Evolutionary conservation across 2,888 invertebrate species (phyloP), one percentile per base, ranked within the genome.

Genomic region (Phytoseiulus persimilis): DNA sequence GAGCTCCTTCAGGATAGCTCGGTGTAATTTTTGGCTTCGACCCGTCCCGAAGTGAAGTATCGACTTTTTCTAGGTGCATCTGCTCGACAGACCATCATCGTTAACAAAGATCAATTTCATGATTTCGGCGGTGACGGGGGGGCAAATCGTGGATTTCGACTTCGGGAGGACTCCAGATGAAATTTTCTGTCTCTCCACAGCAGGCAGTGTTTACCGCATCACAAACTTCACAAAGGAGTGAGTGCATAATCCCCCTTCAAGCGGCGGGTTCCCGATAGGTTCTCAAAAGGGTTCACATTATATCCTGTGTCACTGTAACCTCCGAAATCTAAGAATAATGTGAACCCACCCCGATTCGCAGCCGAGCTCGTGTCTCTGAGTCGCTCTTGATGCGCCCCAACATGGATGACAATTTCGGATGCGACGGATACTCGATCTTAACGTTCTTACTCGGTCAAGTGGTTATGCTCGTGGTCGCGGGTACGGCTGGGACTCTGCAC

Each of bases 151-250:
- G 9, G 87, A 87, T 31, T 87, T 87, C 18, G 87, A 33, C 6
- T 87, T 87, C 18, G 32, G 87, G 11, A 87, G 87, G 33, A 31
- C 87, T 31, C n/a, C 87, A 32, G n/a, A 87, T 23, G 87, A 87
- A 14, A 33, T 87, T 39, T 87, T 87, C 23, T 87, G 87, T 87
- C 87, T 87, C 28, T 39, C 32, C 33, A 45, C 87, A 2, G 32
- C 87, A 23, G 87, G 87, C 28, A 39, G 39, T 11, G 45, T 87
- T n/a, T 87, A 87, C 45, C 87, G 33, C n/a, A 45, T 87, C 32
- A 87, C 87, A 65, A 65, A 65, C 65, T 65, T 65, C 65, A 65
- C 65, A 6, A 65, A 65, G 18, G 65, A 65, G 65, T 65, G 65
- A 65, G 65, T 6, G n/a, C n/a, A n/a, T n/a, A n/a, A n/a, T 46